A percentile compares a stretch with the other conserved stretches of the same genome.
These are phyloP conservation scores for Sebastes schlegelii DNA, from an alignment of 2,113 vertebrate genomes.

Conservation along the genomic window DNA sequence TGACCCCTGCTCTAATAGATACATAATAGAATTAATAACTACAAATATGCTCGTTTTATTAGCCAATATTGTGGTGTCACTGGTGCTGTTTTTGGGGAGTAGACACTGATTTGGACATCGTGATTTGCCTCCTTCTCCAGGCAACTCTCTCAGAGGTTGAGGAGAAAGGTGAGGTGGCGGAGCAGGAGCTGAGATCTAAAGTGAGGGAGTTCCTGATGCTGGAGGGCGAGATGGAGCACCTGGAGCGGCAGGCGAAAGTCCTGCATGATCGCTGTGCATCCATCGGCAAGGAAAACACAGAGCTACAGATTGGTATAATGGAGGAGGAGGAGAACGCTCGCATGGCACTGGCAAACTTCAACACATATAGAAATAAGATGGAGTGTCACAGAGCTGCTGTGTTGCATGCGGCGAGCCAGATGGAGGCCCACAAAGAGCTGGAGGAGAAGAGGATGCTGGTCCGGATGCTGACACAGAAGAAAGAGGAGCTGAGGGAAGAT, in stretches of 20 bases:
- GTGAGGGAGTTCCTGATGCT: constrained; percentile 48
- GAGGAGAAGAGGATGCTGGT: constrained; percentile 66
- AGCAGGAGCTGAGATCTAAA: constrained; percentile 60
- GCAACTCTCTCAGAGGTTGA: constrained; percentile 58
- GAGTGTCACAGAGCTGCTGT: constrained; percentile 63
- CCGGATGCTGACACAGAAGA: constrained; percentile 53
- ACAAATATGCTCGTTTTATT: not conserved
- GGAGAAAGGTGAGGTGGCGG: constrained; percentile 34
- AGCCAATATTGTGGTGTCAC: not conserved
- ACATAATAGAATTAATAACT: no score
- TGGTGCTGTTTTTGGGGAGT: no score
- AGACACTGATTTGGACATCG: not conserved
- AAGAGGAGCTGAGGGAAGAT: constrained; percentile 69
- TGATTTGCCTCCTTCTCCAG: constrained; percentile 24
- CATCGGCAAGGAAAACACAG: constrained; percentile 53
- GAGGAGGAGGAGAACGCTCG: constrained; percentile 61
- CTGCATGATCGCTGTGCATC: constrained; percentile 41
- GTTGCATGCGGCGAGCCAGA: constrained; percentile 45
- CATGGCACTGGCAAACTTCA: constrained; percentile 31
- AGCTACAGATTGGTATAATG: constrained; percentile 45
- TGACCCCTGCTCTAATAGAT: no score
- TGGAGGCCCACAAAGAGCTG: constrained; percentile 59
- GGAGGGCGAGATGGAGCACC: constrained; percentile 58
- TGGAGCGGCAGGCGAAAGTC: constrained; percentile 17
- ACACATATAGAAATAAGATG: constrained; percentile 74